A percentile compares a stretch with the other conserved stretches of the same genome.
phyloP scores from a whole-genome alignment of 2,888 invertebrate species.

The Physocephala rufipes region DNA sequence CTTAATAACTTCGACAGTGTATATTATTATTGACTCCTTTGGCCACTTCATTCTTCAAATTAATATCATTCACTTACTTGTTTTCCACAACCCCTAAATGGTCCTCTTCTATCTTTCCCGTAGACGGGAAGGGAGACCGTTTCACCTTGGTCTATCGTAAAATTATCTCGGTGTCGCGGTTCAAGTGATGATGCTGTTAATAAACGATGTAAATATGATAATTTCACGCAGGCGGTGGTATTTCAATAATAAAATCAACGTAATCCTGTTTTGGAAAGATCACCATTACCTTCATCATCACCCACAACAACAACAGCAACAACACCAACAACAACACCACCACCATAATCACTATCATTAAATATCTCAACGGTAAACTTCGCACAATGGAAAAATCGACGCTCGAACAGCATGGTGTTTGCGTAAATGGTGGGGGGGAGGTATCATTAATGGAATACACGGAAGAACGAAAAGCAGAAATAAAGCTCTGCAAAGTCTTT shows the following conservation, averaged over 20 bases:
- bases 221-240: constrained; percentile 66
- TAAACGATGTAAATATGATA: constrained; percentile 67
- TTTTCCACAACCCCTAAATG: too few species aligned
- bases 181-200: constrained; percentile 66
- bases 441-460: not conserved
- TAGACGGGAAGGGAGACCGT: too few species aligned
- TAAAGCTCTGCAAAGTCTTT: too few species aligned
- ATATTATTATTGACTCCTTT: not conserved
- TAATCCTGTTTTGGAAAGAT: constrained; percentile 55
- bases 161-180: constrained; percentile 41
- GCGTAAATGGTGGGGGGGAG: not conserved
- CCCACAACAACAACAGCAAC: constrained; percentile 40
- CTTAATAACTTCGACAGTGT: constrained; percentile 21
- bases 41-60: not conserved
- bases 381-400: constrained; percentile 25
- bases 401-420: constrained; percentile 49
- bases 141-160: constrained; percentile 31
- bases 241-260: constrained; percentile 66
- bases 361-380: too few species aligned
- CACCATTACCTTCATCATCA: constrained; percentile 38
- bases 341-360: too few species aligned
- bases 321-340: too few species aligned
- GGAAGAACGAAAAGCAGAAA: too few species aligned
- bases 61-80: too few species aligned
- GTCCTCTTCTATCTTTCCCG: too few species aligned